Percentiles rank a stretch among this genome's conserved stretches.
Conservation (phyloP, 2,113 vertebrate species). For the Zeus faber region DNA sequence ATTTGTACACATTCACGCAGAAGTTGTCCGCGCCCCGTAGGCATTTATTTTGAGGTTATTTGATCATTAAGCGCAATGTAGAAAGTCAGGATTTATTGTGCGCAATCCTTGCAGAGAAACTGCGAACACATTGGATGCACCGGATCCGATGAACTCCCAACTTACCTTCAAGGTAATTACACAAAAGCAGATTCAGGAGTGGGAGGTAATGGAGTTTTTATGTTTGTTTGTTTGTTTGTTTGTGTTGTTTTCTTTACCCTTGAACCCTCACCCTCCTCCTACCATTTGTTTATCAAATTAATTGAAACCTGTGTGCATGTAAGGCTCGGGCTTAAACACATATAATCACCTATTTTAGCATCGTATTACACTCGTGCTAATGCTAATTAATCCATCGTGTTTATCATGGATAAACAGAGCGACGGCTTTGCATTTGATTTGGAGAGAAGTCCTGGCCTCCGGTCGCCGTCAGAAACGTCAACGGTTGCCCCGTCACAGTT, state of each 20-base stretch:
- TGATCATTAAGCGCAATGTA: conserved; percentile 45
- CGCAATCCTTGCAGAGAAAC: conserved; percentile 50
- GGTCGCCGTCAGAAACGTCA: conserved; percentile 28
- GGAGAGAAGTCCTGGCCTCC: conserved; percentile 23
- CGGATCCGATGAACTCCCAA: conserved; percentile 64
- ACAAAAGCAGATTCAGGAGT: conserved; percentile 49
- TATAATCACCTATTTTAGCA: conserved; percentile 67
- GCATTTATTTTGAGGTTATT: conserved; percentile 39
- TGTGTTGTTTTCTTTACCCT: conserved; percentile 59
- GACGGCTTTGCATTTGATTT: conserved; percentile 50
- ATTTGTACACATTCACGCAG: conserved; percentile 19
- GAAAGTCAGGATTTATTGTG: conserved; percentile 53
- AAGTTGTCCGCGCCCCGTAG: conserved; percentile 12
- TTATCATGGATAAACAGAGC: conserved; percentile 63
- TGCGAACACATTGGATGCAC: conserved; percentile 61
- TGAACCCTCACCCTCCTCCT: conserved; percentile 61
- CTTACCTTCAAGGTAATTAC: conserved; percentile 65
- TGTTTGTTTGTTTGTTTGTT: too few relatives aligned
- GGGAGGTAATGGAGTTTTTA: conserved; percentile 52
- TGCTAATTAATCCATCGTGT: conserved; percentile 65
- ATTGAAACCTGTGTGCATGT: conserved; percentile 62
- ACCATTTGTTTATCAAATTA: conserved; percentile 71
- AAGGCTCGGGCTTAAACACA: conserved; percentile 63
- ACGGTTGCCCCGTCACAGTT: conserved; percentile 25
- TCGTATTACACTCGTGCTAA: conserved; percentile 70